Evolutionary conservation across 1,140 invertebrate genomes (phyloP).

Genomic region (Mesaphorura yosii): DNA sequence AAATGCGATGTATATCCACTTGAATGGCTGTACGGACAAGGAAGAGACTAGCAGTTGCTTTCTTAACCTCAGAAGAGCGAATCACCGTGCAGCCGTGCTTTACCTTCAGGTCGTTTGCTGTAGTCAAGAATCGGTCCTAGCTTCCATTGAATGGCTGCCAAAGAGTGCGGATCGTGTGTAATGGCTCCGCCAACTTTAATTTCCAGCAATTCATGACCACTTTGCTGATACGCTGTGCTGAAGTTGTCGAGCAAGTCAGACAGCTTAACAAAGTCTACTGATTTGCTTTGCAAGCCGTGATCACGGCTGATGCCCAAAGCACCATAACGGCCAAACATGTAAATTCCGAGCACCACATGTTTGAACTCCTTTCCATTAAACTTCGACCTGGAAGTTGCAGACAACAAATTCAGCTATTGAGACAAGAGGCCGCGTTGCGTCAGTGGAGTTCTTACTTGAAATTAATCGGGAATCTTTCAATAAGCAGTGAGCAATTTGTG

Average conservation of each 20-base stretch:
- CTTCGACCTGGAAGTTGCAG: conserved; percentile 11
- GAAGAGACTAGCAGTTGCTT: background rate
- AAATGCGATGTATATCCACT: background rate
- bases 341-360: conserved; percentile 28
- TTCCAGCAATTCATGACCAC: conserved; percentile 23
- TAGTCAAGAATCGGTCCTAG: background rate
- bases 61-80: background rate
- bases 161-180: conserved; percentile 24
- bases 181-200: conserved; percentile 26
- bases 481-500: conserved; percentile 17
- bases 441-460: conserved; percentile 22
- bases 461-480: conserved; percentile 29
- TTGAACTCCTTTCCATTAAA: conserved; percentile 28
- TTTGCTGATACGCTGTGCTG: conserved; percentile 15
- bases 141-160: conserved; percentile 19
- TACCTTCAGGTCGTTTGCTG: background rate
- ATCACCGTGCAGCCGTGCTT: background rate
- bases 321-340: conserved; percentile 24
- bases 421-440: background rate
- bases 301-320: conserved; percentile 29
- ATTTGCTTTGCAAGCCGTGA: conserved; percentile 24
- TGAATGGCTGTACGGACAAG: background rate
- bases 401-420: background rate
- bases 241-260: conserved; percentile 25
- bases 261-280: conserved; percentile 13